Base-by-base conservation (phyloP, 2,888 invertebrate genomes). In the Automeris io region DNA sequence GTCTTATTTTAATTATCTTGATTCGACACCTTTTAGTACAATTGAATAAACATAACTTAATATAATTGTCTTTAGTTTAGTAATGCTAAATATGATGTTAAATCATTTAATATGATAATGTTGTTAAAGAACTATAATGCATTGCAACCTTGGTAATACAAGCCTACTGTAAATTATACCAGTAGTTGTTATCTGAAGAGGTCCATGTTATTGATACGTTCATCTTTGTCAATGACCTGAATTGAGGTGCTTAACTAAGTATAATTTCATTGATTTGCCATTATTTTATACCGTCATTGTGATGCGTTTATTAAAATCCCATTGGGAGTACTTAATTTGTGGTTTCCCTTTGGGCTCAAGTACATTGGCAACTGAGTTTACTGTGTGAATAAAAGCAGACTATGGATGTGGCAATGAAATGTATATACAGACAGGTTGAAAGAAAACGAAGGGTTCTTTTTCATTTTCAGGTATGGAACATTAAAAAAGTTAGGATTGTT, bases 141-240 rank as follows among this genome's bases (percentile, higher is more conserved):
- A 47, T 55, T 45, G 42, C 61, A 60, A 55, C 70, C 64, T 70
- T 65, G 48, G 64, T 61, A 69, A 68, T 43, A 24, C 40, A 62
- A 43, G 40, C 26, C 32, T 2, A 36, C 11, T 26, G 50, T 47
- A 47, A 48, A 40, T 26, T 9, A 55, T 24, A 55, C 47, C 34
- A 19, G 29, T 11, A 34, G 8, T n/a, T 29, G n/a, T 29, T 36
- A 37, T 26, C 35, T 35, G 37, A 34, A 39, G 29, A 34, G 12
- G 25, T 12, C 12, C 21, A 23, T 19, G 29, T 26, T 29, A 39
- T 29, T 19, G 21, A 16, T 33, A 18, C 29, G 22, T 21, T 33
- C 34, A 39, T 35, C 39, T 34, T 23, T 29, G 39, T 21, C 34
- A 39, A 39, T 34, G 29, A 39, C 39, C 23, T 29, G 29, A 37